Evolutionary conservation across 2,888 invertebrate genomes (phyloP).

Genomic region (Limnephilus lunatus): DNA sequence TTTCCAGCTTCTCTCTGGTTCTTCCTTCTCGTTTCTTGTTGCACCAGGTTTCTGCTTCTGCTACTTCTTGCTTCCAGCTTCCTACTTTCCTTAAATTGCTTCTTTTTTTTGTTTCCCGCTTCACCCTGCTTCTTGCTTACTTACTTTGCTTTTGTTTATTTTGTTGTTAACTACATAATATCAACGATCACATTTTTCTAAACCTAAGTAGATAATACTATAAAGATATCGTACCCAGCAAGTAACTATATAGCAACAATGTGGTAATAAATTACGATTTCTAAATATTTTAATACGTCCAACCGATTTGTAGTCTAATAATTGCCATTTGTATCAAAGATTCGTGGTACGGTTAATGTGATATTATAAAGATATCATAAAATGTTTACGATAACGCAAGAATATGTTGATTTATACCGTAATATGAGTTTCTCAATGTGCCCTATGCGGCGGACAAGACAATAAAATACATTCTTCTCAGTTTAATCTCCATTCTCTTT

Average conservation of each 20-base stretch:
- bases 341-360: constrained; percentile 14
- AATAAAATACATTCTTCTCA: not conserved
- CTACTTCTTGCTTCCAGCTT: too few species aligned
- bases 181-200: not conserved
- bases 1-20: too few species aligned
- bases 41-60: too few species aligned
- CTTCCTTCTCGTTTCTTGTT: too few species aligned
- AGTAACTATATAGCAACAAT: not conserved
- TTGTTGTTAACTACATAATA: not conserved
- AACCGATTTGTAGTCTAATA: constrained; percentile 33
- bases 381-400: constrained; percentile 9
- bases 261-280: constrained; percentile 35
- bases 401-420: constrained; percentile 5
- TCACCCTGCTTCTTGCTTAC: too few species aligned
- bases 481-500: not conserved
- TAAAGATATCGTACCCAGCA: not conserved
- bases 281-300: constrained; percentile 5
- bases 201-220: not conserved
- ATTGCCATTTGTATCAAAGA: constrained; percentile 23
- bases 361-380: constrained; percentile 41
- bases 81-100: too few species aligned
- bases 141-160: not conserved
- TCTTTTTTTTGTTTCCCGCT: too few species aligned
- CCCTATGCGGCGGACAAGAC: not conserved
- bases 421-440: constrained; percentile 6